Evolutionary conservation across 2,113 vertebrate species (phyloP), one percentile per base, ranked within the genome.

Genomic region (Anser cygnoides): DNA sequence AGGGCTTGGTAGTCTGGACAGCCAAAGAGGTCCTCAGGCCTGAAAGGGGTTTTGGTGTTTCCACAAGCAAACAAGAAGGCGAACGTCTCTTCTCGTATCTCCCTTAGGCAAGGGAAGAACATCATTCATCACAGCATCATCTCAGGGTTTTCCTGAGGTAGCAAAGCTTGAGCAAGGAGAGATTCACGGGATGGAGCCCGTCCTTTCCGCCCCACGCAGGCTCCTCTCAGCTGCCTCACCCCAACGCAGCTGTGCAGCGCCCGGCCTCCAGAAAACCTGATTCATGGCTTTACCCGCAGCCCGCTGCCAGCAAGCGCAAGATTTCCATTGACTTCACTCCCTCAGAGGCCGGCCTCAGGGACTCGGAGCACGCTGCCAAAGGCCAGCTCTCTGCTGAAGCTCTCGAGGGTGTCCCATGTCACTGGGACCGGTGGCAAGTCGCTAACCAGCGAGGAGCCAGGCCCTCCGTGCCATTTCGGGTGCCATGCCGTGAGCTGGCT

Each of bases 281-380:
- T 90, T 94, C 92, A 89, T 91, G 94, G 72, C 92, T 95, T 88
- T 61, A 91, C 44, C 62, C 79, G 26, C 25, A 63, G 91, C 49
- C 63, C 37, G 2, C 2, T 94, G 92, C 91, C 95, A 95, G 73
- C 77, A 67, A 96, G 88, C 73, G 46, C 86, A 94, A 92, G 76
- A 91, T 96, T 97, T 96, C 95, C 92, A 0, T 70, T 93, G 86
- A 96, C 93, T 84, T 94, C 84, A 94, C 66, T 91, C 66, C 12
- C 31, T 66, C 82, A 75, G 91, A 20, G 63, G 74, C 61, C 0
- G 13, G 76, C 71, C 52, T 52, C 71, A 71, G 67, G 81, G 87
- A 87, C 78, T 88, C n/a, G 68, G 83, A 93, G 81, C 39, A 92
- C 23, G 14, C 73, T 92, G 81, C 82, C 80, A 84, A 90, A 92